Conservation (phyloP, 2,797 vertebrate species). For the Pyrrhura leucotis region DNA sequence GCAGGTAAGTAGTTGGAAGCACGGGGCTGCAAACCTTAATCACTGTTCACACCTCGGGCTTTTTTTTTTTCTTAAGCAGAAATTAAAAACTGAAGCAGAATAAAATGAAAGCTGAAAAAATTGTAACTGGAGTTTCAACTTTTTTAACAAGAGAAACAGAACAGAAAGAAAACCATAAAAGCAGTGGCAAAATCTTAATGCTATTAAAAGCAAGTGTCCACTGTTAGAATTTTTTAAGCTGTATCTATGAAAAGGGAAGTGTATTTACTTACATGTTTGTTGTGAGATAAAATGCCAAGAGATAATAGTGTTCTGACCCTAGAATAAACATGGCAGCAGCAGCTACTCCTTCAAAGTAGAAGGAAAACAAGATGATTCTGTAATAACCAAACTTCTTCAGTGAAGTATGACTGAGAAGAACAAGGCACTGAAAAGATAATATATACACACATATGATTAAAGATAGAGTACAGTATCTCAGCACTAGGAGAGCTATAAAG, state of each 20-base stretch:
- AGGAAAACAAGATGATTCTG: conserved; percentile 86
- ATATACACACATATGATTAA: background rate
- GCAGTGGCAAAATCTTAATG: background rate
- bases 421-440: conserved; percentile 82
- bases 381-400: conserved; percentile 87
- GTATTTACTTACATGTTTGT: conserved; percentile 86
- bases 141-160: background rate
- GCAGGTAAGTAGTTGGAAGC: background rate
- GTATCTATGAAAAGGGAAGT: background rate
- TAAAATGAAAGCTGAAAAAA: background rate
- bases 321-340: conserved; percentile 82
- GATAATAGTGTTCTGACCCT: conserved; percentile 83
- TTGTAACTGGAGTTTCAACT: background rate
- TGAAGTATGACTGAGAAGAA: conserved; percentile 82
- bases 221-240: background rate
- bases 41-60: background rate
- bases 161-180: background rate
- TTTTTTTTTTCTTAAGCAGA: background rate
- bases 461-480: background rate
- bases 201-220: background rate
- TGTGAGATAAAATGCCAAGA: conserved; percentile 87
- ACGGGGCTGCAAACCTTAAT: background rate
- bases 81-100: background rate
- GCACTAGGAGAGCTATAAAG: background rate
- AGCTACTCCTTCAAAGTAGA: conserved; percentile 84